Evolutionary conservation across 2,113 vertebrate genomes (phyloP).

Genomic region (Pandion haliaetus): DNA sequence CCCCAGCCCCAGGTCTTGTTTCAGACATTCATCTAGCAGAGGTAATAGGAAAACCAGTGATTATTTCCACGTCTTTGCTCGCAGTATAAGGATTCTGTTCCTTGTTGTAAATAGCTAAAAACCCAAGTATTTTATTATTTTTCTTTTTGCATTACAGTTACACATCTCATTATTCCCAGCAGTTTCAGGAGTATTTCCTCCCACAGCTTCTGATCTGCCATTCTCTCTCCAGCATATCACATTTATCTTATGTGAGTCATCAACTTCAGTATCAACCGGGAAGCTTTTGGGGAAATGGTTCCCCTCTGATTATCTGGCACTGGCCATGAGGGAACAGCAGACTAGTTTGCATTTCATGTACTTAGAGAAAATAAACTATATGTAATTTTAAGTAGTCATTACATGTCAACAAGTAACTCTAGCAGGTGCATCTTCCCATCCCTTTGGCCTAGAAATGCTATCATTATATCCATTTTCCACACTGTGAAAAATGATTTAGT

Average conservation of each 20-base stretch:
- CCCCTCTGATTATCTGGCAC: background rate
- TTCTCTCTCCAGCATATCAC: background rate
- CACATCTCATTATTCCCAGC: conserved; percentile 17
- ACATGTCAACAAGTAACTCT: background rate
- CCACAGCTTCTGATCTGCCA: background rate
- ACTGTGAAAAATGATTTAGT: too few species aligned
- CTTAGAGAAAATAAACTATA: background rate
- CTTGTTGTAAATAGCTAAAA: background rate
- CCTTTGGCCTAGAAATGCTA: background rate
- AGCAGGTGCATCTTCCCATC: background rate
- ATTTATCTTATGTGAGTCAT: background rate
- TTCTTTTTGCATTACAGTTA: background rate
- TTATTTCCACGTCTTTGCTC: background rate
- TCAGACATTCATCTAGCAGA: background rate
- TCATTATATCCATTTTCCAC: background rate
- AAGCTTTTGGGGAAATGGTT: background rate
- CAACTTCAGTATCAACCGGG: background rate
- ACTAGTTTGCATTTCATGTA: background rate
- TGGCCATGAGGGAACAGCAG: background rate
- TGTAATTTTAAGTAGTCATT: background rate
- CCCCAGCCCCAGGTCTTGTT: background rate
- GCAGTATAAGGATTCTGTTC: background rate
- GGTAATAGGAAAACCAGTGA: background rate
- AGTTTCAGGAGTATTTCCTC: conserved; percentile 8
- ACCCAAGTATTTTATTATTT: background rate